These are phyloP conservation scores for Dendrolimus houi DNA, from an alignment of 2,888 invertebrate genomes.

Conservation along the genomic window DNA sequence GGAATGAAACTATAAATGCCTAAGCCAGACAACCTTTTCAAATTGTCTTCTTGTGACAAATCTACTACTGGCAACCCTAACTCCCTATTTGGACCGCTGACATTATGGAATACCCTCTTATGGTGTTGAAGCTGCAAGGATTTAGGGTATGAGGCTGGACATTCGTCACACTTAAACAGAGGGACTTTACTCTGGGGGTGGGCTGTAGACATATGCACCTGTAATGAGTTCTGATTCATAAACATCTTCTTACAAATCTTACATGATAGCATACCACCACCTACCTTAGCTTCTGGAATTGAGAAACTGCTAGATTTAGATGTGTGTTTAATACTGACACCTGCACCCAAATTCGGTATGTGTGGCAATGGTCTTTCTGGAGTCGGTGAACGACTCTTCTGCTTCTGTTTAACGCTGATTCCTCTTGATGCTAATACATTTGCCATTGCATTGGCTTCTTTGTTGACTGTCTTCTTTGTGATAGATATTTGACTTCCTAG, in stretches of 20 bases:
- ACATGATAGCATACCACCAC: slow-evolving; percentile 54
- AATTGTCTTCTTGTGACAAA: slow-evolving; percentile 79
- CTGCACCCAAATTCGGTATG: slow-evolving; percentile 66
- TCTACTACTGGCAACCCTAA: slow-evolving; percentile 85
- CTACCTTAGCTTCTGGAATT: slow-evolving; percentile 61
- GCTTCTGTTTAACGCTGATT: slow-evolving; percentile 84
- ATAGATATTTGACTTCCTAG: slow-evolving; percentile 84
- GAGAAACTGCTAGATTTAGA: slow-evolving; percentile 60
- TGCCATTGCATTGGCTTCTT: slow-evolving; percentile 85
- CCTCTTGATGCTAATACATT: slow-evolving; percentile 86
- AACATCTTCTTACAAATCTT: slow-evolving; percentile 68
- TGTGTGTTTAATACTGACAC: slow-evolving; percentile 71
- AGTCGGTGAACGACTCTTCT: slow-evolving; percentile 64
- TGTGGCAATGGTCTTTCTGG: slow-evolving; percentile 63
- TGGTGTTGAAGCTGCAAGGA: slow-evolving; percentile 80
- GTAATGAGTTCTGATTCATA: slow-evolving; percentile 49
- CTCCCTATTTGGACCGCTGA: slow-evolving; percentile 68
- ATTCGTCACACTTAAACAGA: slow-evolving; percentile 80
- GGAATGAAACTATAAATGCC: slow-evolving; percentile 87
- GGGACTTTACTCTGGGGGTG: slow-evolving; percentile 55
- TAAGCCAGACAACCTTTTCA: slow-evolving; percentile 78
- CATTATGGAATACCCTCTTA: slow-evolving; percentile 67
- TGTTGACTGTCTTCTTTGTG: slow-evolving; percentile 78
- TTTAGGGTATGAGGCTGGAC: slow-evolving; percentile 84
- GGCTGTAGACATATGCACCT: slow-evolving; percentile 54